Evolutionary conservation across 1,140 invertebrate species (phyloP).

Genomic region (Lasioglossum baleicum): DNA sequence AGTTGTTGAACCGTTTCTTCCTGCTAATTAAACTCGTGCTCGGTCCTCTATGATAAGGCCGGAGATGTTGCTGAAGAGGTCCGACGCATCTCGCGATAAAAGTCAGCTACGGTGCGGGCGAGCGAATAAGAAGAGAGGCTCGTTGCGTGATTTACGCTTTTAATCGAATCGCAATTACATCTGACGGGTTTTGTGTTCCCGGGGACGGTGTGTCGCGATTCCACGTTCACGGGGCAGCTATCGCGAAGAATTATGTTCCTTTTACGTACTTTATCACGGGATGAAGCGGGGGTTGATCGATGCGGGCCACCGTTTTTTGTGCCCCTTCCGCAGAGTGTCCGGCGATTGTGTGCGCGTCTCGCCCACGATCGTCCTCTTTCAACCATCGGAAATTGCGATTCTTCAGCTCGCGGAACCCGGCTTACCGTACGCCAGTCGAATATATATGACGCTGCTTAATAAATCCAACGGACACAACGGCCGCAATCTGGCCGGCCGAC

Average conservation of each 20-base stretch:
- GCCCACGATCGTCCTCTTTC: slow-evolving; percentile 23
- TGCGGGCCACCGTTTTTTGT: slow-evolving; percentile 21
- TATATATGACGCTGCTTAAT: slow-evolving; percentile 57
- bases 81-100: too few relatives aligned
- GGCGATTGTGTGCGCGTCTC: slow-evolving; percentile 22
- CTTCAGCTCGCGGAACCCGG: slow-evolving; percentile 13
- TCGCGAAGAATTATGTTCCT: slow-evolving; percentile 32
- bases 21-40: not conserved
- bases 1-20: too few relatives aligned
- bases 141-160: slow-evolving; percentile 33
- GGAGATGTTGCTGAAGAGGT: too few relatives aligned
- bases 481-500: slow-evolving; percentile 53
- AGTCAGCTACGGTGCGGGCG: too few relatives aligned
- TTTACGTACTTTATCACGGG: slow-evolving; percentile 27
- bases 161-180: slow-evolving; percentile 43
- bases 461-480: slow-evolving; percentile 57
- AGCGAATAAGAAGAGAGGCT: not conserved
- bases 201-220: not conserved
- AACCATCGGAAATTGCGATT: slow-evolving; percentile 54
- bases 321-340: not conserved
- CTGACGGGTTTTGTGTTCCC: slow-evolving; percentile 2
- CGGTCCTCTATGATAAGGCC: not conserved
- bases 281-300: slow-evolving; percentile 21
- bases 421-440: not conserved
- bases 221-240: slow-evolving; percentile 8